Base-by-base conservation (phyloP, 2,797 vertebrate species). In the Enteromius paludinosus region DNA sequence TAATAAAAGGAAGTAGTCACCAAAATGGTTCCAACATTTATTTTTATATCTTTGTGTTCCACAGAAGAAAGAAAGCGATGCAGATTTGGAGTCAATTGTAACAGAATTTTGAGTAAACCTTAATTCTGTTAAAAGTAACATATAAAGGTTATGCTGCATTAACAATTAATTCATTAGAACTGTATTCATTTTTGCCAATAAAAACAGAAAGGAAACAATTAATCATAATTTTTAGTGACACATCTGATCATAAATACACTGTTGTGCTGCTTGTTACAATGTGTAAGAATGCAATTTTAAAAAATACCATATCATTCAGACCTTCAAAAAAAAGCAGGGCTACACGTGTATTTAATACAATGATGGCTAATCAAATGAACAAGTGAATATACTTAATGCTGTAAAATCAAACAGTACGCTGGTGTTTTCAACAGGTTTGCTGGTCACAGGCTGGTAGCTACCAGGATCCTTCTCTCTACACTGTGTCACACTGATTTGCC, bases 401-500 rank as follows among this genome's bases (percentile, higher is more conserved):
- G 10, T 69, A 70, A 10, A 47, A 70, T 25, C 3, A 18, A 64
- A 18, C 28, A 70, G 14, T 47, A 25, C 23, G 41, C 23, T 47
- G 5, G 28, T 14, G 49, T 80, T 72, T 49, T 81, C 56, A 65
- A 38, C 56, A 64, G 56, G 79, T 81, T 73, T 49, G 30, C 52
- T 70, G 28, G n/a, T 79, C 33, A 68, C 28, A 30, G 15, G 59
- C 56, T 59, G 45, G 47, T 38, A 59, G 30, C 20, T 52, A 61
- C 49, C 25, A 2, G 47, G 38, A 33, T 66, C 59, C 35, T 38
- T 84, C 30, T 78, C 45, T 49, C 78, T 76, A 47, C 68, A 81
- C 80, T 71, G 38, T 79, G 59, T 85, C 82, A 78, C 80, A 66
- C 43, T 85, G 82, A 86, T 84, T 86, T 85, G 66, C 81, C 83